phyloP scores from a whole-genome alignment of 2,888 invertebrate species.

The Sesia bembeciformis region DNA sequence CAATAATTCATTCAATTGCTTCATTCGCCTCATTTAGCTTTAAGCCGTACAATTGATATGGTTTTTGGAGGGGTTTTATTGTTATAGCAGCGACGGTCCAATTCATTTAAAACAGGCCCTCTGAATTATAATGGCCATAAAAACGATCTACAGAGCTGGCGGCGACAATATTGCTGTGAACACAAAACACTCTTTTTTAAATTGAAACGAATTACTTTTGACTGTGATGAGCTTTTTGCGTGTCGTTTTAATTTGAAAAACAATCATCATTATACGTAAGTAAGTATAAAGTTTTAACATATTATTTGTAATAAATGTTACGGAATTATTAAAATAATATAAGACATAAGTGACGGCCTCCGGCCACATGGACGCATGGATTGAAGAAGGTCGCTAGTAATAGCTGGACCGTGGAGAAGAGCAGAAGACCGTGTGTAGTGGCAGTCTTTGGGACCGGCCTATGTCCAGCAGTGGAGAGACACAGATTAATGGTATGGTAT shows the following conservation, averaged over 20 bases:
- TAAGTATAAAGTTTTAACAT: too few species aligned
- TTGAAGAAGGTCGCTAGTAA: too few species aligned
- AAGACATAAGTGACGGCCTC: too few species aligned
- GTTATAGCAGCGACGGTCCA: constrained; percentile 34
- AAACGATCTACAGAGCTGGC: constrained; percentile 25
- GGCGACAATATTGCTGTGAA: constrained; percentile 23
- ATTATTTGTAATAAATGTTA: too few species aligned
- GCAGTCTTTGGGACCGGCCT: too few species aligned
- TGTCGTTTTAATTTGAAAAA: constrained; percentile 15
- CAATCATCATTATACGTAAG: not conserved
- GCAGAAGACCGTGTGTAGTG: too few species aligned
- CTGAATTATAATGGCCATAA: constrained; percentile 31
- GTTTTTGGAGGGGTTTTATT: constrained; percentile 32
- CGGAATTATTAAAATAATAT: too few species aligned
- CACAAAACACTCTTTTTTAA: constrained; percentile 37
- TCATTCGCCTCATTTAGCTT: constrained; percentile 37
- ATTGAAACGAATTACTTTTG: constrained; percentile 48
- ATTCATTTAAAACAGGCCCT: constrained; percentile 43
- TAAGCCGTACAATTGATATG: constrained; percentile 17
- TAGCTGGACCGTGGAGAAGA: too few species aligned
- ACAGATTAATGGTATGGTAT: too few species aligned
- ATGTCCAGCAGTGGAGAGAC: too few species aligned
- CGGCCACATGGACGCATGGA: too few species aligned
- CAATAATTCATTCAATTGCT: constrained; percentile 27
- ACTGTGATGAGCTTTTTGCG: constrained; percentile 45